Base-by-base conservation (phyloP, 1,140 invertebrate genomes). In the Heliconius himera region DNA sequence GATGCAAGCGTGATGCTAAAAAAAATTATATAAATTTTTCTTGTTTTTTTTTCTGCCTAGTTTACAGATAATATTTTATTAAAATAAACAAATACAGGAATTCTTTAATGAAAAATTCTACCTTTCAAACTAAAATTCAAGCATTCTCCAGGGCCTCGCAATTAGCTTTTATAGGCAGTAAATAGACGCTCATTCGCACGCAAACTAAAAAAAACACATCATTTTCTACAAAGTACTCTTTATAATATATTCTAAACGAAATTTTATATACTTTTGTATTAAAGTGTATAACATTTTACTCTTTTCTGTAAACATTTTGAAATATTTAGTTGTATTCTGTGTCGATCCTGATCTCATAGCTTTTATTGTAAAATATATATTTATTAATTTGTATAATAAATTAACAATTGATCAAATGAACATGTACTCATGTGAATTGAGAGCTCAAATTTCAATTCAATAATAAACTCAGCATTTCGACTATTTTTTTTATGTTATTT, bases 111-210 rank as follows among this genome's bases (percentile, higher is more conserved):
- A 66, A 29, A 66, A 66, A 29, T 66, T 66, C 60, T 66, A 66
- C 60, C 22, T 66, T 66, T 66, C 60, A 66, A 66, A 66, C 22
- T 66, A 8, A 66, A 66, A 66, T 66, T 66, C 60, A 66, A 66
- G 60, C 26, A 66, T 66, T 66, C 60, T 66, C 60, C 60, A 29
- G 29, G 60, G 60, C 60, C 54, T 78, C n/a, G 71, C 76, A 78
- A 78, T 78, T 78, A 78, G 76, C 72, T 78, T 73, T 73, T 78
- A 78, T 71, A 38, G 76, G n/a, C 38, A 54, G 76, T 73, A 78
- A 78, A 73, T 78, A 78, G 76, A 41, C 76, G 70, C 70, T 51
- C 60, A 29, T 66, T 66, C 60, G 60, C 60, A 66, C 60, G 60
- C 60, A 66, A 66, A 29, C 13, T 66, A 66, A 66, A 66, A 66